Evolutionary conservation across 2,888 invertebrate genomes (phyloP), one percentile per base, ranked within the genome.

Genomic region (Pharmacophagus antenor): DNA sequence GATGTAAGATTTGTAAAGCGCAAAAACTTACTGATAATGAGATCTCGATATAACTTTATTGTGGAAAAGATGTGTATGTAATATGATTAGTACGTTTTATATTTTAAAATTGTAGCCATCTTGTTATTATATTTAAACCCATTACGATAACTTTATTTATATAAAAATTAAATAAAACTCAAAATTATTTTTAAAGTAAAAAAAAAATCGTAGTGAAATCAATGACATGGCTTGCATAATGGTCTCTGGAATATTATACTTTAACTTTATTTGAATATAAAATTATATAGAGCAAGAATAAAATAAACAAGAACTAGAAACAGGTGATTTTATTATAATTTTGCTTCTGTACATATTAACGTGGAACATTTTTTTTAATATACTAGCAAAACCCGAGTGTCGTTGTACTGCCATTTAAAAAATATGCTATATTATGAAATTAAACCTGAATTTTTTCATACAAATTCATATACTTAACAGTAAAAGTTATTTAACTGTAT

Each of bases 131-230:
- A 62, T 51, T 42, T 63, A 61, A 49, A n/a, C 48, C 15, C 22
- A 15, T 44, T 31, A 50, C 27, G n/a, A 46, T 31, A 48, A 17
- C 31, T 31, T 31, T 12, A 31, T 49, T 18, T 27, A 41, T 52
- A 56, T 55, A 50, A 61, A 48, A 23, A 52, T 63, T 54, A 63
- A 63, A 62, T 1, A 31, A 31, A 31, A 31, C 8, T 62, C 64
- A 64, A 62, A 66, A 64, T 48, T 62, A 65, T 62, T 56, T 50
- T 42, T 10, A 44, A 63, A 25, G 31, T 50, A 58, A 3, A 37
- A 12, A 47, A 50, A 46, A 46, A 62, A 27, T 56, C n/a, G 18
- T 22, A 25, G 41, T 21, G 41, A 56, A 56, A 31, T 23, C 25
- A 23, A 61, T 46, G 60, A 61, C 15, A 37, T 18, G 60, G 60